Evolutionary conservation across 2,888 invertebrate genomes (phyloP).

Genomic region (Podotricha telesiphe): DNA sequence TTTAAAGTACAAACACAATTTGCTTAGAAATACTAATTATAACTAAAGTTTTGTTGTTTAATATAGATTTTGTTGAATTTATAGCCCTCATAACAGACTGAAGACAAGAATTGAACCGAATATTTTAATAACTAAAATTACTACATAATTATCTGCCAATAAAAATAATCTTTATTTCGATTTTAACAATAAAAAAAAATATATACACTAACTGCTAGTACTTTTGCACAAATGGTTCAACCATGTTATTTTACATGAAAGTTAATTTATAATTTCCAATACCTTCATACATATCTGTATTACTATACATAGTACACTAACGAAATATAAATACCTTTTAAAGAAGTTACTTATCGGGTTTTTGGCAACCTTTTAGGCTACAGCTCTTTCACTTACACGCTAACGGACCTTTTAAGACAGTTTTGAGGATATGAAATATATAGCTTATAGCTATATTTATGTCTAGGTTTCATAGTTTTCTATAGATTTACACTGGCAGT

Average conservation of each 20-base stretch:
- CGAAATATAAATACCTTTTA: slow-evolving; percentile 14
- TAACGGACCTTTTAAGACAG: slow-evolving; percentile 37
- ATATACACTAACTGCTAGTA: too few relatives aligned
- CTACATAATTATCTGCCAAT: too few relatives aligned
- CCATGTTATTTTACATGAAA: too few relatives aligned
- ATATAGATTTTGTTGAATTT: too few relatives aligned
- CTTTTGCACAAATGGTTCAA: too few relatives aligned
- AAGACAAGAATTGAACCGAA: too few relatives aligned
- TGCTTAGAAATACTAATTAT: too few relatives aligned
- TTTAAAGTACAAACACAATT: too few relatives aligned
- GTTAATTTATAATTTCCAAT: not conserved
- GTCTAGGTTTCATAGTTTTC: not conserved
- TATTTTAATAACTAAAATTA: too few relatives aligned
- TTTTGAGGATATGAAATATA: slow-evolving; percentile 21
- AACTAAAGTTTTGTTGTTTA: too few relatives aligned
- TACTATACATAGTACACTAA: slow-evolving; percentile 6
- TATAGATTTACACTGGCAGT: not conserved
- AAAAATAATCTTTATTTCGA: too few relatives aligned
- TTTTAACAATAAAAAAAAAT: not conserved
- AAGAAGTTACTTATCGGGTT: slow-evolving; percentile 38
- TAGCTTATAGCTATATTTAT: slow-evolving; percentile 1
- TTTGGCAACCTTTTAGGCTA: slow-evolving; percentile 31
- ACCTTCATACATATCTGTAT: not conserved
- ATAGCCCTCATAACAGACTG: too few relatives aligned
- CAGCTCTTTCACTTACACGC: slow-evolving; percentile 40